These are phyloP conservation scores for Archocentrus centrarchus DNA, from an alignment of 2,113 vertebrate species.

Conservation along the genomic window DNA sequence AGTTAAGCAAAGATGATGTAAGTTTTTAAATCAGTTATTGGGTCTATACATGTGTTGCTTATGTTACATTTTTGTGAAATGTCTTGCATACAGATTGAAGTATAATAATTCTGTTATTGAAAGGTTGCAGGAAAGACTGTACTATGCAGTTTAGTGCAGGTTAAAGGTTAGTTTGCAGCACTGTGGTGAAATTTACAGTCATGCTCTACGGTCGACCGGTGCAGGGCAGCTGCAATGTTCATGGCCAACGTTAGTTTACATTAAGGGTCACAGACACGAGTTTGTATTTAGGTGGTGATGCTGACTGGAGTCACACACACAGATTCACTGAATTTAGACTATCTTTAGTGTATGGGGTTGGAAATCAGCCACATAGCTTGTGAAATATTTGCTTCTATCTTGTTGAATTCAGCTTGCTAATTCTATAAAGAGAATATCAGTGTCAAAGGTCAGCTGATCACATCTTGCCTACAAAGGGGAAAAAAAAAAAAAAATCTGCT, in stretches of 20 bases:
- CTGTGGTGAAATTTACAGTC: background rate
- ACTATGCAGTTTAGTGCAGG: background rate
- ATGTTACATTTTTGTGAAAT: background rate
- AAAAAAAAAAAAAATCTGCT: too few relatives aligned
- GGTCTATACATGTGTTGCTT: background rate
- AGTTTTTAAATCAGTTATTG: background rate
- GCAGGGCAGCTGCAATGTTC: background rate
- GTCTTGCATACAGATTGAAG: background rate
- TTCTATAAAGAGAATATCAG: too few relatives aligned
- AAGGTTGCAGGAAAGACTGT: background rate
- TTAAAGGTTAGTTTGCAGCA: background rate
- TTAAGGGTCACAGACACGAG: background rate
- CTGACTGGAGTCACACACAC: background rate
- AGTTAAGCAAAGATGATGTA: too few relatives aligned
- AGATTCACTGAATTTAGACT: fast-evolving
- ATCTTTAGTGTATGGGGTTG: background rate
- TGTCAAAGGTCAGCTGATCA: too few relatives aligned
- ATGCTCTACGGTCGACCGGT: background rate
- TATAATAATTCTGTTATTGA: background rate
- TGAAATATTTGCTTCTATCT: background rate
- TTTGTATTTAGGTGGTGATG: background rate
- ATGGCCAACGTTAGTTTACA: background rate
- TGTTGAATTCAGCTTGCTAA: too few relatives aligned
- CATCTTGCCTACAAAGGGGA: too few relatives aligned
- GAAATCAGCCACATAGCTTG: background rate